These are phyloP conservation scores for Hippocampus zosterae DNA, from an alignment of 2,113 vertebrate species.

Conservation along the genomic window DNA sequence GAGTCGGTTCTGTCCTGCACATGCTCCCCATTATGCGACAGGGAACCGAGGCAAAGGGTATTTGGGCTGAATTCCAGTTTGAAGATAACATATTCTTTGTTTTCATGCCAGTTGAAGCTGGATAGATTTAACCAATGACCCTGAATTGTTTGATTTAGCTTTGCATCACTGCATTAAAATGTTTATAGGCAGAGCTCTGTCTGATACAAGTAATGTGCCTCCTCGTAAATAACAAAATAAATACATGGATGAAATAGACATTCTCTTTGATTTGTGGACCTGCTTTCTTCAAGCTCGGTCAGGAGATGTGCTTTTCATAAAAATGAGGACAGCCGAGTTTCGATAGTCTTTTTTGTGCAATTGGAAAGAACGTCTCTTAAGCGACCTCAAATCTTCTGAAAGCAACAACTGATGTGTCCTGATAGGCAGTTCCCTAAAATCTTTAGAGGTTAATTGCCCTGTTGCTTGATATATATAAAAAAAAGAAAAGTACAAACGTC, in stretches of 20 bases:
- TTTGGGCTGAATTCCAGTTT: slow-evolving; percentile 8
- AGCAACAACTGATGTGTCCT: neutral
- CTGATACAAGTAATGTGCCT: slow-evolving; percentile 36
- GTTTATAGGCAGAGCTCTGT: slow-evolving; percentile 3
- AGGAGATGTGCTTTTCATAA: no score
- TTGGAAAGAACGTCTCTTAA: slow-evolving; percentile 10
- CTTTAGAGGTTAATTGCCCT: slow-evolving; percentile 5
- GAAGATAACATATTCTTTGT: slow-evolving; percentile 8
- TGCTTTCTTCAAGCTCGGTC: slow-evolving; percentile 3
- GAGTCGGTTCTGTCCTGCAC: slow-evolving; percentile 26
- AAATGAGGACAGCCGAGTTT: neutral
- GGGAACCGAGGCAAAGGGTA: slow-evolving; percentile 4
- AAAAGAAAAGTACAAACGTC: slow-evolving; percentile 9
- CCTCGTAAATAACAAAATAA: neutral
- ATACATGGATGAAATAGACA: neutral
- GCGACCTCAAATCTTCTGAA: slow-evolving; percentile 15
- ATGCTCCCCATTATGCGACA: slow-evolving; percentile 3
- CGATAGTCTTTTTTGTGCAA: slow-evolving; percentile 1
- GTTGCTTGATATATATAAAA: neutral
- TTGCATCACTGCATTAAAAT: slow-evolving; percentile 2
- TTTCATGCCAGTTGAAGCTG: neutral
- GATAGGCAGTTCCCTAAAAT: neutral
- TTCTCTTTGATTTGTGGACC: slow-evolving; percentile 9
- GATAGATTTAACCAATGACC: slow-evolving; percentile 5
- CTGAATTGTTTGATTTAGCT: neutral